phyloP scores from a whole-genome alignment of 2,888 invertebrate species.

The Lordiphosa andalusiaca region DNA sequence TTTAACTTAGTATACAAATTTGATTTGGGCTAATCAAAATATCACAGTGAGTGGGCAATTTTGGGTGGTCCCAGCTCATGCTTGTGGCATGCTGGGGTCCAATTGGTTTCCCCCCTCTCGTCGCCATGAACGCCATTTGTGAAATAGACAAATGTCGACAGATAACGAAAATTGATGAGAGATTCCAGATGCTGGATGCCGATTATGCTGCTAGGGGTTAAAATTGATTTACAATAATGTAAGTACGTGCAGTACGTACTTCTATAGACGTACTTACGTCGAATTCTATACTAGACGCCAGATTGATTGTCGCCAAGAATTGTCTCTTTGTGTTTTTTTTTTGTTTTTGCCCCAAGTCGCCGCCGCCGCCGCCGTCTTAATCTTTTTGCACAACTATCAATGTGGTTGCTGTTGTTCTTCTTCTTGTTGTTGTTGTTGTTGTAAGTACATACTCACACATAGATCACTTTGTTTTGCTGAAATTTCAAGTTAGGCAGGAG shows the following conservation, averaged over 20 bases:
- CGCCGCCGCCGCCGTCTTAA: conserved; percentile 25
- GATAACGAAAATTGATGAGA: conserved; percentile 33
- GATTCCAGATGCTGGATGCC: conserved; percentile 1
- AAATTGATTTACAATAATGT: conserved; percentile 9
- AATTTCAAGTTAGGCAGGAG: conserved; percentile 39
- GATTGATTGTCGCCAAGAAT: conserved; percentile 24
- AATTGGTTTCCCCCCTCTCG: no score
- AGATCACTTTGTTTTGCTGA: conserved; percentile 28
- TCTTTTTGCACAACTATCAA: conserved; percentile 30
- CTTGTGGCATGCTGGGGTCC: no score
- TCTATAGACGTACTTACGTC: neutral
- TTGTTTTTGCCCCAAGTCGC: conserved; percentile 1
- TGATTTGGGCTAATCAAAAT: no score
- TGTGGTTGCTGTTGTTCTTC: neutral
- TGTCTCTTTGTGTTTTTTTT: conserved; percentile 23
- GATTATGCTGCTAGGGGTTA: conserved; percentile 30
- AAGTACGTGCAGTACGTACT: neutral
- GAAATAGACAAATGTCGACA: conserved; percentile 34
- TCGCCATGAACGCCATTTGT: no score
- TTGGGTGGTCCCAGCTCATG: no score
- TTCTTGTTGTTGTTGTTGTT: neutral
- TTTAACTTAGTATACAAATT: no score
- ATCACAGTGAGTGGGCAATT: no score
- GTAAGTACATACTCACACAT: no score
- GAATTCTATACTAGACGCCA: neutral